These are phyloP conservation scores for Dione vanillae DNA, from an alignment of 2,888 invertebrate species.

Conservation along the genomic window DNA sequence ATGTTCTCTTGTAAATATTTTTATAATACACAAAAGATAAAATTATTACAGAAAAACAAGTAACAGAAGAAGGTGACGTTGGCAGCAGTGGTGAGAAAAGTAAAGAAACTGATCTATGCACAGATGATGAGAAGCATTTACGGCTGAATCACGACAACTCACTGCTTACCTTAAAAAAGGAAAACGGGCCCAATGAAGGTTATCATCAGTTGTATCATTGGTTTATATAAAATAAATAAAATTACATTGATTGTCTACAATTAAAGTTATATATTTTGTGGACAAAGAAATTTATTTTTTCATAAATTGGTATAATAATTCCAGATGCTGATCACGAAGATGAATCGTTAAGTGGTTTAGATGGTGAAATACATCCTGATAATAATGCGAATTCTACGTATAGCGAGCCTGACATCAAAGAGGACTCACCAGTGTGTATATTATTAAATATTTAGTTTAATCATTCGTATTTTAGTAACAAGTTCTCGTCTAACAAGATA, in stretches of 20 bases:
- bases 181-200: slow-evolving; percentile 24
- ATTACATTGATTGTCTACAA: too few species aligned
- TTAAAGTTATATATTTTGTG: too few species aligned
- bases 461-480: too few species aligned
- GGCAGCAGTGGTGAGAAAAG: slow-evolving; percentile 68
- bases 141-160: slow-evolving; percentile 73
- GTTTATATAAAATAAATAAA: background rate
- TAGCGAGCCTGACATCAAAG: slow-evolving; percentile 65
- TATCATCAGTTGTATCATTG: background rate
- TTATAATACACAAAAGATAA: background rate
- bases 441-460: too few species aligned
- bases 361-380: slow-evolving; percentile 69
- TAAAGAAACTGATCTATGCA: slow-evolving; percentile 65
- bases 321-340: slow-evolving; percentile 62
- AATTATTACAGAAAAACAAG: slow-evolving; percentile 63
- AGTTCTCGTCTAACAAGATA: too few species aligned
- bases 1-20: too few species aligned
- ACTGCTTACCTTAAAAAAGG: slow-evolving; percentile 20
- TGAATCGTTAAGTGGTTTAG: slow-evolving; percentile 62
- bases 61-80: slow-evolving; percentile 63
- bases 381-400: slow-evolving; percentile 80
- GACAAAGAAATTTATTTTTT: background rate
- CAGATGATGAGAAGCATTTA: slow-evolving; percentile 78
- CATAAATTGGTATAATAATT: slow-evolving; percentile 17
- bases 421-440: slow-evolving; percentile 70